These are phyloP conservation scores for Lamellibrachia luymesi DNA, from an alignment of 1,140 invertebrate genomes.

Conservation along the genomic window DNA sequence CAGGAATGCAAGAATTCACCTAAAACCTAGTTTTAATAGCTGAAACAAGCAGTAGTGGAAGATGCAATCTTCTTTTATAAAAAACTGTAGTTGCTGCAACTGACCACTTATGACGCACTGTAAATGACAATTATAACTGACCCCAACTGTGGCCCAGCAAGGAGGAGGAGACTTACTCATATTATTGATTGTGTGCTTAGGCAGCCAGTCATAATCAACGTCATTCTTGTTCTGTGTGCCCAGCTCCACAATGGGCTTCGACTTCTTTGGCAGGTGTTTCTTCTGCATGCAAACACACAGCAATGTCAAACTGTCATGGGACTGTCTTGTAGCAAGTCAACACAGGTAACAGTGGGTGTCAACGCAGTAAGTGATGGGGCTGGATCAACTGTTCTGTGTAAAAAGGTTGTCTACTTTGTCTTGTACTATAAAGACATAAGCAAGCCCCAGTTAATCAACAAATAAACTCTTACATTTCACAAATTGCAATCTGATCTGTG, in stretches of 20 bases:
- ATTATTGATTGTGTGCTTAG: constrained; percentile 75
- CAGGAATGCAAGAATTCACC: too few species aligned
- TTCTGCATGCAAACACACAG: constrained; percentile 29
- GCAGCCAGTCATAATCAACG: constrained; percentile 97
- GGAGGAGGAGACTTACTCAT: constrained; percentile 34
- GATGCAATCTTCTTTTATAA: too few species aligned
- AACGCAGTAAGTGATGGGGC: neutral
- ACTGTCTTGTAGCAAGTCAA: neutral
- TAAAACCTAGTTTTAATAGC: too few species aligned
- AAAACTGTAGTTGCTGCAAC: too few species aligned
- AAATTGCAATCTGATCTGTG: too few species aligned
- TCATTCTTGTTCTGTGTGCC: constrained; percentile 77
- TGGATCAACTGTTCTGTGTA: too few species aligned
- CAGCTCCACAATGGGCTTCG: constrained; percentile 66
- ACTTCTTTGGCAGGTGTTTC: constrained; percentile 67
- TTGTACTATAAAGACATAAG: neutral
- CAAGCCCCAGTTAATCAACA: neutral
- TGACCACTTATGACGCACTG: too few species aligned
- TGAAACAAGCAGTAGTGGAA: too few species aligned
- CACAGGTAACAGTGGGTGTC: constrained; percentile 1
- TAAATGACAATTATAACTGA: too few species aligned
- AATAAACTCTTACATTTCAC: too few species aligned
- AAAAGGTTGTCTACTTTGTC: neutral
- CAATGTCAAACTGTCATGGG: neutral
- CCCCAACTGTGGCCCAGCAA: too few species aligned